Evolutionary conservation across 2,888 invertebrate genomes (phyloP).

Genomic region (Phrixothrix hirtus): DNA sequence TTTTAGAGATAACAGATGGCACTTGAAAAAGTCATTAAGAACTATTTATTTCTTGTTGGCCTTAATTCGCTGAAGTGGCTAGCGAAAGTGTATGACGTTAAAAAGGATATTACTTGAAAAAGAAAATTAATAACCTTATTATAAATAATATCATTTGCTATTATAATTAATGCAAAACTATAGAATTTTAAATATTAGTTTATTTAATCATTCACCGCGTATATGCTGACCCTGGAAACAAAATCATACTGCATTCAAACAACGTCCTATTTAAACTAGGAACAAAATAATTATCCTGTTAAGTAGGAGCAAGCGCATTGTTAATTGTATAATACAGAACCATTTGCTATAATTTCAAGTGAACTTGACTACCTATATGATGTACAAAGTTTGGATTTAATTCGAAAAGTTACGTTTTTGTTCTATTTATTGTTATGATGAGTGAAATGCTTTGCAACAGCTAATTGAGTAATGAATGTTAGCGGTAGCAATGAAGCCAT

Average conservation of each 20-base stretch:
- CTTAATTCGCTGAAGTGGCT: too few relatives aligned
- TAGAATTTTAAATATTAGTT: too few relatives aligned
- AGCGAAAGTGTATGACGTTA: too few relatives aligned
- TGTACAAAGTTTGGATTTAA: background rate
- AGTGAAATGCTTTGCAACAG: background rate
- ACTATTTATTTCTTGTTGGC: too few relatives aligned
- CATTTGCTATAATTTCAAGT: background rate
- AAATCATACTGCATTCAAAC: slow-evolving; percentile 18
- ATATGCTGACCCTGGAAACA: background rate
- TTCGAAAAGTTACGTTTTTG: background rate
- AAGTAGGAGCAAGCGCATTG: slow-evolving; percentile 26
- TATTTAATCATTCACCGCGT: too few relatives aligned
- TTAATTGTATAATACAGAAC: slow-evolving; percentile 7
- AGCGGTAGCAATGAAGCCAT: background rate
- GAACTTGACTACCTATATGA: background rate
- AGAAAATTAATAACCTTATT: too few relatives aligned
- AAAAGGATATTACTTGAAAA: too few relatives aligned
- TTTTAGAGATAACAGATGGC: too few relatives aligned
- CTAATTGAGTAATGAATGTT: too few relatives aligned
- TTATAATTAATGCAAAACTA: too few relatives aligned
- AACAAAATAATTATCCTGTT: slow-evolving; percentile 23
- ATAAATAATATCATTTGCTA: too few relatives aligned
- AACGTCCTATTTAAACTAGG: slow-evolving; percentile 13
- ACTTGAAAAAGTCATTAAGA: too few relatives aligned
- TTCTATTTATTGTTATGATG: background rate